A percentile compares a stretch with the other conserved stretches of the same genome.
Conservation (phyloP, 2,888 invertebrate genomes). For the Trachelus tabidus region DNA sequence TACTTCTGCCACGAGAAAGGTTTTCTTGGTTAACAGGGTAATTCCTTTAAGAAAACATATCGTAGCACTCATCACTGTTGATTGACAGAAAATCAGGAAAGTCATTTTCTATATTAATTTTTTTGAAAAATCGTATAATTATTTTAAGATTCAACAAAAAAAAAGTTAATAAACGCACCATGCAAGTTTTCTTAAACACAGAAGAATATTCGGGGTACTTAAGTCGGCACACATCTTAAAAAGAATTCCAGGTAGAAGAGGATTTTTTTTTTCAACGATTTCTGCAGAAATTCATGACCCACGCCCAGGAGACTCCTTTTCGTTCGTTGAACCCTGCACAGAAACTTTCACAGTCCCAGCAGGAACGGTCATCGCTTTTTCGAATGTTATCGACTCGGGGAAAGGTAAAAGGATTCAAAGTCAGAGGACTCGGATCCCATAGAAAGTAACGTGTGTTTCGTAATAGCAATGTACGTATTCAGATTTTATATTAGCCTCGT, state of each 20-base stretch:
- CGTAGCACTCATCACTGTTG: background rate
- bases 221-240: background rate
- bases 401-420: background rate
- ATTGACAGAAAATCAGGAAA: background rate
- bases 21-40: background rate
- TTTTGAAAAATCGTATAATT: background rate
- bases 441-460: background rate
- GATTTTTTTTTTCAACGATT: background rate
- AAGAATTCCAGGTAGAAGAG: background rate
- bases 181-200: background rate
- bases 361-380: background rate
- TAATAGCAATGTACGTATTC: background rate
- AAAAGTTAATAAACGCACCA: background rate
- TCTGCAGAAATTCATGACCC: background rate
- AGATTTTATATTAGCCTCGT: background rate
- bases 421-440: background rate
- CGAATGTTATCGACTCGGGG: background rate
- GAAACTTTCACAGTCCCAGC: background rate
- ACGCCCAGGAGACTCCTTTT: background rate
- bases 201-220: background rate
- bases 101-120: background rate
- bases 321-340: background rate
- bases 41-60: background rate
- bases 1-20: background rate
- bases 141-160: background rate